Base-by-base conservation (phyloP, 1,140 invertebrate genomes). In the Pemphigus obesinymphae region DNA sequence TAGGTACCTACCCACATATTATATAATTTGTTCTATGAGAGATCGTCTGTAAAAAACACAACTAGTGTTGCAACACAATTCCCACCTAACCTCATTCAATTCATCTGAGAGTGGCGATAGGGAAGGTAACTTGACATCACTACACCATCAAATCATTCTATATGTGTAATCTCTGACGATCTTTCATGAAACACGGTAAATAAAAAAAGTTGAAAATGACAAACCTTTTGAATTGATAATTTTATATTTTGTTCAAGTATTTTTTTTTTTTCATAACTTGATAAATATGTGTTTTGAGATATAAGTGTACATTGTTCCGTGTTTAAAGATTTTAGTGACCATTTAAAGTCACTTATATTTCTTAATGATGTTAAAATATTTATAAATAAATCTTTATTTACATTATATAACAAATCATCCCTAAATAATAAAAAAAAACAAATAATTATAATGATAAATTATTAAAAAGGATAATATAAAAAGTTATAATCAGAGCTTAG, bases 211-310 rank as follows among this genome's bases (percentile, higher is more conserved):
- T 5, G 37, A 40, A 34, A 66, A 8, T 40, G 10, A 78, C 23
- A 7, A 68, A 80, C 76, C 55, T 7, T 63, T 20, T 26, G n/a
- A 37, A 80, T 63, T 29, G 55, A 5, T 29, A 45, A 29, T 61
- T 80, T 61, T 80, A 61, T n/a, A 43, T 29, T 80, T 20, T 61
- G n/a, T 80, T 80, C 53, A 1, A 78, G 50, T 37, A 78, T 23
- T 40, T 78, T 78, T 17, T 26, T 40, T 58, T 78, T 78, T 26
- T 78, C 20, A 58, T 37, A 8, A 40, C 17, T 40, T 26, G 73
- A 40, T 58, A 78, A 26, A 10, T 23, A 3, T 40, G 1, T 37
- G 17, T 26, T 20, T 55, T 17, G 31, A 34, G 45, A 75, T 15
- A 26, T 58, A 0, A 58, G 7, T 5, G 26, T 1, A 7, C 1